Evolutionary conservation across 2,888 invertebrate genomes (phyloP), one percentile per base, ranked within the genome.

Genomic region (Volucella bombylans): DNA sequence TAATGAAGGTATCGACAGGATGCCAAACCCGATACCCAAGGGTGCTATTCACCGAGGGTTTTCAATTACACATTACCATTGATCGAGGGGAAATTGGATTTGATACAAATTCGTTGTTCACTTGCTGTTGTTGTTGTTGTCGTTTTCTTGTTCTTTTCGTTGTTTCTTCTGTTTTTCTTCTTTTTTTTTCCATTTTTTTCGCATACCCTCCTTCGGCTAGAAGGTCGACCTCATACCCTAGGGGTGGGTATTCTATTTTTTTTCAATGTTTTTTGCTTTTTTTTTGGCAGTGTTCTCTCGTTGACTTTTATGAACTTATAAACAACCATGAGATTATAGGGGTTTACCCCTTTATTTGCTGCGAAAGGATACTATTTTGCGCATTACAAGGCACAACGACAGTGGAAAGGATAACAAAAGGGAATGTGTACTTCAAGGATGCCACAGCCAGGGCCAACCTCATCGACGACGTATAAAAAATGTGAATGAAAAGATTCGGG

Each of bases 301-400:
- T 90, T 90, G 89, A 90, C 88, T 90, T 90, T 90, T 90, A 90
- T 90, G 90, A 90, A 90, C 91, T 90, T 90, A 90, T 90, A 90
- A 90, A 90, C 90, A 90, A 90, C 86, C 85, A 85, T 85, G 68
- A 85, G 85, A 85, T 85, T 85, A 85, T 81, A 85, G 85, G 18
- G 85, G 85, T 65, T 85, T 85, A 85, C 85, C 85, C 85, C 85
- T 85, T 85, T 85, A 85, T 85, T 85, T 85, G 85, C 81, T 85
- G 81, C 85, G 81, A 85, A 85, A 81, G 85, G 85, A 85, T 85
- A 85, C 85, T 85, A 85, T 85, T 85, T 85, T 85, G 85, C 77
- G 81, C 81, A 85, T 85, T 72, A 85, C 81, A 77, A 68, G 76
- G 39, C 31, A 31, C 31, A 81, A 55, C 59, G 80, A 85, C 71